Percentiles rank a stretch among this genome's conserved stretches.
phyloP scores from a whole-genome alignment of 1,140 invertebrate species.

The Bombus superbus region DNA sequence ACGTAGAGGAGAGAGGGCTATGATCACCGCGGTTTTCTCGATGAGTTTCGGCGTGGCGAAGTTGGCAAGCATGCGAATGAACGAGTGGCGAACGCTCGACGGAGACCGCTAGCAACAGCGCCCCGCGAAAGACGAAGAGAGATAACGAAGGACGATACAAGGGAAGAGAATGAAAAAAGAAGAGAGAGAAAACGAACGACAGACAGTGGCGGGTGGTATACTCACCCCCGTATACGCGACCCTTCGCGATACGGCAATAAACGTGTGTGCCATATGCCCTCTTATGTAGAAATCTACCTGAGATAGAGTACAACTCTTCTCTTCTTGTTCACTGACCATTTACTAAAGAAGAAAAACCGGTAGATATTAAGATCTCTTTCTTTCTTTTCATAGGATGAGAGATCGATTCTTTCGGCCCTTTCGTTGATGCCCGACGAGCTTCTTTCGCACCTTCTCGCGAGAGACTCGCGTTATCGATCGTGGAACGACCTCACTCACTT shows the following conservation, averaged over 20 bases:
- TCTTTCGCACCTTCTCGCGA: slow-evolving; percentile 66
- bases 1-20: slow-evolving; percentile 28
- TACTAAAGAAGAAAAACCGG: slow-evolving; percentile 21
- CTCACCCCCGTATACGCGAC: slow-evolving; percentile 45
- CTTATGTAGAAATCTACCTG: slow-evolving; percentile 51
- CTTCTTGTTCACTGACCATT: background rate
- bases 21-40: slow-evolving; percentile 39
- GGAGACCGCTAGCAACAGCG: slow-evolving; percentile 17
- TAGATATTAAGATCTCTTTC: slow-evolving; percentile 33
- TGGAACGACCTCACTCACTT: slow-evolving; percentile 66
- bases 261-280: slow-evolving; percentile 29
- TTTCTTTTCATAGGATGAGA: slow-evolving; percentile 60
- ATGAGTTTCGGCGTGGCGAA: slow-evolving; percentile 44
- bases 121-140: slow-evolving; percentile 36
- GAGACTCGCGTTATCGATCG: slow-evolving; percentile 69
- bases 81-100: slow-evolving; percentile 33
- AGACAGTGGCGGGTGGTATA: slow-evolving; percentile 33
- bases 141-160: slow-evolving; percentile 47
- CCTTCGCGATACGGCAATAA: slow-evolving; percentile 38
- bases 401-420: slow-evolving; percentile 68
- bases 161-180: slow-evolving; percentile 39
- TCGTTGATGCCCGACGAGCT: slow-evolving; percentile 46
- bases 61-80: slow-evolving; percentile 64
- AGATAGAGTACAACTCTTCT: slow-evolving; percentile 21
- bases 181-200: slow-evolving; percentile 28